phyloP scores from a whole-genome alignment of 1,140 invertebrate species.

The Vanessa atalanta region DNA sequence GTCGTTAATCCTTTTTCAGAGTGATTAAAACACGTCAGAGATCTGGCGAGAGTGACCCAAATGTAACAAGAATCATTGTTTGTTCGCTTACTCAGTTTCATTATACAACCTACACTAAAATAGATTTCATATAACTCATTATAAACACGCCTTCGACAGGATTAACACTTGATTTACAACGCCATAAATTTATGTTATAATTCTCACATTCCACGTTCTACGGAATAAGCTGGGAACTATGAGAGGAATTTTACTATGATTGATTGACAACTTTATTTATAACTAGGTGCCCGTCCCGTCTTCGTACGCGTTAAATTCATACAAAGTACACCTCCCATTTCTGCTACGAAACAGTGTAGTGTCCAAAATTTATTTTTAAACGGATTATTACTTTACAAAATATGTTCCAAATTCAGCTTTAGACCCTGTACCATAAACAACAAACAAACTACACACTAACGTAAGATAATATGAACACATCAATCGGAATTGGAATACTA shows the following conservation, averaged over 20 bases:
- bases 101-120: constrained; percentile 15
- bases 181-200: constrained; percentile 32
- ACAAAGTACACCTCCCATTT: no score
- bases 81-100: neutral
- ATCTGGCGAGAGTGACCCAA: no score
- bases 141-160: constrained; percentile 22
- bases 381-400: no score
- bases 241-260: constrained; percentile 6
- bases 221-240: constrained; percentile 11
- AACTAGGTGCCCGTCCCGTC: neutral
- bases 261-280: constrained; percentile 4
- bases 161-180: constrained; percentile 32
- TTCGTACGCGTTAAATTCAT: neutral
- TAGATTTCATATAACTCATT: constrained; percentile 18
- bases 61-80: neutral
- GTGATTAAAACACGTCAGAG: no score
- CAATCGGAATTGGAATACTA: no score
- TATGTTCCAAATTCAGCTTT: no score
- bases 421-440: no score
- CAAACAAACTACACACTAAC: no score
- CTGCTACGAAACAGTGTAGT: no score
- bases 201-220: constrained; percentile 15
- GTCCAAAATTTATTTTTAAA: no score
- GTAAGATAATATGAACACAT: no score
- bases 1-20: no score